These are phyloP conservation scores for human DNA, from an alignment of 2,113 vertebrate species.

Conservation along the genomic window GRCh38 chr1:179349501-179350000, in stretches of 20 bases:
- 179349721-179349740: background rate
- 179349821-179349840: background rate
- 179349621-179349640: background rate
- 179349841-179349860: background rate
- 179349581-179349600: no score
- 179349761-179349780: background rate
- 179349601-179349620: no score
- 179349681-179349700: background rate
- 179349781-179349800: background rate
- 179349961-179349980: background rate
- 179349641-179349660: background rate
- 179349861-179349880: background rate
- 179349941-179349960: background rate
- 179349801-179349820: background rate
- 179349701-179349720: background rate
- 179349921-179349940: slow-evolving; percentile 2
- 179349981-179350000: background rate
- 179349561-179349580: no score
- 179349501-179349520: no score
- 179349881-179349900: background rate
- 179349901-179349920: background rate
- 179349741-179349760: background rate
- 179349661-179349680: background rate
- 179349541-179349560: no score
- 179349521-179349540: no score